Base-by-base conservation (phyloP, 2,797 vertebrate species). In the Yasuhikotakia modesta region DNA sequence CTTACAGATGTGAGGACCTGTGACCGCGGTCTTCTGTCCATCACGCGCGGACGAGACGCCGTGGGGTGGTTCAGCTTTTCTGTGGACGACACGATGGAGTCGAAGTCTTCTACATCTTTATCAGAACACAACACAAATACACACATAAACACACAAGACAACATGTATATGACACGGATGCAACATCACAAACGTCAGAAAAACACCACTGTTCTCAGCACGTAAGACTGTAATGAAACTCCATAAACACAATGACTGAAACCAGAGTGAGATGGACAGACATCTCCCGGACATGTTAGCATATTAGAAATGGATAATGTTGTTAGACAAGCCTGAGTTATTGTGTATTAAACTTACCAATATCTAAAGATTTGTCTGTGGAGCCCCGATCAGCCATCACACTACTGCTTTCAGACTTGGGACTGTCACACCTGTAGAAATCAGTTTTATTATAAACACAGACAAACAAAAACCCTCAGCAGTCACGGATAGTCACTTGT, bases 41-140 rank as follows among this genome's bases (percentile, higher is more conserved):
- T 95, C 85, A 97, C 94, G 88, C 97, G 94, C 21, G 97, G 97
- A 88, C 97, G 92, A 30, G 92, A 94, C 70, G 91, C 94, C 17
- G 97, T 99, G 14, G 96, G 97, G 87, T 99, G 97, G 89, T 91
- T 97, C 84, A 99, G 95, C 87, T 96, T 98, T 90, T 99, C 97
- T 81, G 96, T 90, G 64, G 95, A 92, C 22, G 93, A 87, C 16
- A 99, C 91, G 84, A 99, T 91, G 0, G 89, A 94, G 84, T 99
- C 96, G 90, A 99, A 94, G 89, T 97, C 96, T 90, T 94, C 94
- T 90, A 94, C 85, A 86, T 95, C 94, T 95, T 90, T 80, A 92
- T 91, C n/a, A 32, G 19, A 73, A 35, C 63, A 13, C 71, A 32
- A 84, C 78, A 74, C 22, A 71, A 8, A 39, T 10, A 39, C 1